Conservation (phyloP, 2,888 invertebrate species). For the Catocala fraxini region DNA sequence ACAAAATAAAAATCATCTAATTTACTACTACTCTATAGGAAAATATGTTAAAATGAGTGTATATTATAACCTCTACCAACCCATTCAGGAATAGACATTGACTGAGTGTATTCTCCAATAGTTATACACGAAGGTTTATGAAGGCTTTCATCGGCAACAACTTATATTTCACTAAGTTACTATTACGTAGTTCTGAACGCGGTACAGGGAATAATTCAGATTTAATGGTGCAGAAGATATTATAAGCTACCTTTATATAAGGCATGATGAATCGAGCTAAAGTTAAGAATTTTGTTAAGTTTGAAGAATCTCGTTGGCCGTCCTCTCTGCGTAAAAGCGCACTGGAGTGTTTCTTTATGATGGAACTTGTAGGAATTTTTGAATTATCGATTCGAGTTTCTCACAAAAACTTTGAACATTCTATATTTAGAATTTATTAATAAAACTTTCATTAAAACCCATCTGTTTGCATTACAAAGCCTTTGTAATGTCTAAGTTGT, state of each 20-base stretch:
- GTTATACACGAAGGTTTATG: too few relatives aligned
- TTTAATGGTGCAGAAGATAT: conserved; percentile 76
- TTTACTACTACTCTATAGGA: too few relatives aligned
- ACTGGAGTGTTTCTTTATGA: conserved; percentile 80
- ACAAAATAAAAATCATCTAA: too few relatives aligned
- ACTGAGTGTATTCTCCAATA: too few relatives aligned
- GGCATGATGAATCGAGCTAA: conserved; percentile 75
- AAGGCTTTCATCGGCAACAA: neutral
- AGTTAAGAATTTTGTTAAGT: conserved; percentile 75
- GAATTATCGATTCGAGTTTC: conserved; percentile 75
- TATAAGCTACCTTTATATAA: conserved; percentile 72
- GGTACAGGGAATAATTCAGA: conserved; percentile 70
- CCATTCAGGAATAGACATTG: too few relatives aligned
- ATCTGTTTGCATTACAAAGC: neutral
- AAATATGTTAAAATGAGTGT: too few relatives aligned
- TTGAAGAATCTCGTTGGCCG: conserved; percentile 69
- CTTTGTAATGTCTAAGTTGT: too few relatives aligned
- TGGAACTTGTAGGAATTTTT: conserved; percentile 74
- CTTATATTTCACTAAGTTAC: conserved; percentile 38
- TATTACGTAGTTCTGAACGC: conserved; percentile 56
- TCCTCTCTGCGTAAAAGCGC: conserved; percentile 74
- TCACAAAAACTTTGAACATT: conserved; percentile 57
- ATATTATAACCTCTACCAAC: too few relatives aligned
- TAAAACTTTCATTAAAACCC: conserved; percentile 13
- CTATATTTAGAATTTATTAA: conserved; percentile 49